These are phyloP conservation scores for Drosophila willistoni DNA, from an alignment of 1,140 invertebrate genomes.

Conservation along the genomic window DNA sequence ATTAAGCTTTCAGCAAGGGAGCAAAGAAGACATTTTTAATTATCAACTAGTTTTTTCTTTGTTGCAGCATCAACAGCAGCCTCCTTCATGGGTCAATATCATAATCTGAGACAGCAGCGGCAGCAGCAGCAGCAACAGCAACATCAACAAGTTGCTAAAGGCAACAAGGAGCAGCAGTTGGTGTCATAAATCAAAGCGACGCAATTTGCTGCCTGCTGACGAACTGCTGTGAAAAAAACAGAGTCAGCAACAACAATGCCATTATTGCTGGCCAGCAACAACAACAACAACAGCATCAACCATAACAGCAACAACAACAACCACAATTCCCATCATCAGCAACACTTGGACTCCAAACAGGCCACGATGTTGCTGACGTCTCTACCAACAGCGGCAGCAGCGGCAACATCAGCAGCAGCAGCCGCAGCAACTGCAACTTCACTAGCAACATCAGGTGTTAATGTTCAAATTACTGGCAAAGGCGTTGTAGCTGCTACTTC, in stretches of 20 bases:
- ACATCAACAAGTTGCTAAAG: slow-evolving; percentile 68
- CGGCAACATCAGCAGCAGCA: slow-evolving; percentile 30
- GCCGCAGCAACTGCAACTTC: slow-evolving; percentile 43
- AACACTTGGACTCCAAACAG: slow-evolving; percentile 54
- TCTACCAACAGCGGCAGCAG: slow-evolving; percentile 23
- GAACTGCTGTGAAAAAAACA: slow-evolving; percentile 62
- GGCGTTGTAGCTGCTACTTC: slow-evolving; percentile 55
- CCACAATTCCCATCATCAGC: slow-evolving; percentile 70
- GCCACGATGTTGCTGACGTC: slow-evolving; percentile 61
- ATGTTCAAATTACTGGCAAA: slow-evolving; percentile 79
- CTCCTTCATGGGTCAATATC: slow-evolving; percentile 77
- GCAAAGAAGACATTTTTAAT: slow-evolving; percentile 76
- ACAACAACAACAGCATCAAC: slow-evolving; percentile 30
- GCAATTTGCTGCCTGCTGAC: slow-evolving; percentile 82
- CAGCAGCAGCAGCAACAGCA: slow-evolving; percentile 20
- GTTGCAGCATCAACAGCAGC: slow-evolving; percentile 57
- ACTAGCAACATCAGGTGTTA: slow-evolving; percentile 66
- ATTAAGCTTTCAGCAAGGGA: slow-evolving; percentile 70
- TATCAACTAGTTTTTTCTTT: slow-evolving; percentile 50
- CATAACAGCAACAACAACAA: slow-evolving; percentile 34
- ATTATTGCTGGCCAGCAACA: slow-evolving; percentile 55
- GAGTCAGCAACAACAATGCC: slow-evolving; percentile 47
- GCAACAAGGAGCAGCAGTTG: slow-evolving; percentile 58
- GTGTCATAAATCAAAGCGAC: slow-evolving; percentile 79
- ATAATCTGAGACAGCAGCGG: slow-evolving; percentile 71